A percentile compares a stretch with the other conserved stretches of the same genome.
These are phyloP conservation scores for Sinelater perroti DNA, from an alignment of 2,888 invertebrate species.

Conservation along the genomic window DNA sequence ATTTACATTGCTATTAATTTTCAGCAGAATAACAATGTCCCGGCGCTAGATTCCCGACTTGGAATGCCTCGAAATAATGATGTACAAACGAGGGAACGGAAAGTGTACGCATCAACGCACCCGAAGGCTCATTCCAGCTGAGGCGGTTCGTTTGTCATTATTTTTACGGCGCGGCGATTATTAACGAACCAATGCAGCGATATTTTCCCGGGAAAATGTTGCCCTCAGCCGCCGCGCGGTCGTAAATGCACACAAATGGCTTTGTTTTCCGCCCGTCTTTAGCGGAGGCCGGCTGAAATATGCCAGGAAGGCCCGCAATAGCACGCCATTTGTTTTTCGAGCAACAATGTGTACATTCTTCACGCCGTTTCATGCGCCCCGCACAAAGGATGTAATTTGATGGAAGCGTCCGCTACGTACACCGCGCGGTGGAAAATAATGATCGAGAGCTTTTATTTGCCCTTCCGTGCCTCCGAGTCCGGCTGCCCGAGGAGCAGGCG, in stretches of 20 bases:
- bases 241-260: constrained; percentile 26
- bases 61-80: too few relatives aligned
- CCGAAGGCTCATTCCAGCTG: background rate
- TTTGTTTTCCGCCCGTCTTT: constrained; percentile 30
- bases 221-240: constrained; percentile 15
- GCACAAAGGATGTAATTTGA: too few relatives aligned
- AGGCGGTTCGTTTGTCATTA: constrained; percentile 2
- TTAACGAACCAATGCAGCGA: constrained; percentile 9
- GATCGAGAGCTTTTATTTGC: too few relatives aligned
- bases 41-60: too few relatives aligned
- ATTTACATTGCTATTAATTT: too few relatives aligned
- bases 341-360: constrained; percentile 7
- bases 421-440: too few relatives aligned
- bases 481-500: too few relatives aligned
- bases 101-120: background rate
- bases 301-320: constrained; percentile 17
- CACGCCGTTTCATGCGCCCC: too few relatives aligned
- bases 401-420: too few relatives aligned
- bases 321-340: background rate
- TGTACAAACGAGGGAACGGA: background rate
- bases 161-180: constrained; percentile 10
- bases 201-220: constrained; percentile 21
- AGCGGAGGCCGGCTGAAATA: constrained; percentile 17
- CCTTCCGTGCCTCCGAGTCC: too few relatives aligned
- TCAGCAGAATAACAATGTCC: too few relatives aligned